These are phyloP conservation scores for Mus spicilegus DNA, from an alignment of 2,113 vertebrate species.

Conservation along the genomic window DNA sequence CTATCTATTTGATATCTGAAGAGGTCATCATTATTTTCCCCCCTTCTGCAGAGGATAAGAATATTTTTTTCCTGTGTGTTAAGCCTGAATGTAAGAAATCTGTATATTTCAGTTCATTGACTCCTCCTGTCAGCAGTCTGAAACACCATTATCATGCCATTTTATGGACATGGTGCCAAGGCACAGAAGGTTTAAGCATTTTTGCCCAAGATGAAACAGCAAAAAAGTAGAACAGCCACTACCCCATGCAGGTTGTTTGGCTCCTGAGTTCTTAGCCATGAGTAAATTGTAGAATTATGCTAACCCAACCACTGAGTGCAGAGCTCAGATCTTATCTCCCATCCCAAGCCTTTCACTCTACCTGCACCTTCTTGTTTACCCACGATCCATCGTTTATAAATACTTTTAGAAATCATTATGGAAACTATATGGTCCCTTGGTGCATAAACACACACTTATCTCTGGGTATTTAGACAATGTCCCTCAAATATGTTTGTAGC, in stretches of 20 bases:
- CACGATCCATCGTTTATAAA: conserved; percentile 21
- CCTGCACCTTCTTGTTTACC: background rate
- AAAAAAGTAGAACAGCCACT: background rate
- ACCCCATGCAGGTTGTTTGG: background rate
- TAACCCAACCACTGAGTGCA: background rate
- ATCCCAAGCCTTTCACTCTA: background rate
- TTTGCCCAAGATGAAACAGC: background rate
- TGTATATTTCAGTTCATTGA: background rate
- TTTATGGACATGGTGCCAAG: background rate
- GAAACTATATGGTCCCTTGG: conserved; percentile 29
- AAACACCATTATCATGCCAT: background rate
- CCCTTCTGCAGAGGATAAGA: background rate
- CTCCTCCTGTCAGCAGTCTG: background rate
- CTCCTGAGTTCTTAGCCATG: background rate
- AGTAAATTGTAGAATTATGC: background rate
- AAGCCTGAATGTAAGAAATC: background rate
- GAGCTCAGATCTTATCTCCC: background rate
- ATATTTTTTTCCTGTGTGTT: background rate
- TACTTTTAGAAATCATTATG: conserved; percentile 70
- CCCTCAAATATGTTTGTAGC: conserved; percentile 63
- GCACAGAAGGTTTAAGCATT: background rate
- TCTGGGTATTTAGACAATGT: conserved; percentile 68
- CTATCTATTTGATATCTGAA: background rate
- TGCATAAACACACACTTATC: conserved; percentile 65
- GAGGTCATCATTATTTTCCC: background rate